Base-by-base conservation (phyloP, 2,888 invertebrate genomes). In the Leucophenga maculata region DNA sequence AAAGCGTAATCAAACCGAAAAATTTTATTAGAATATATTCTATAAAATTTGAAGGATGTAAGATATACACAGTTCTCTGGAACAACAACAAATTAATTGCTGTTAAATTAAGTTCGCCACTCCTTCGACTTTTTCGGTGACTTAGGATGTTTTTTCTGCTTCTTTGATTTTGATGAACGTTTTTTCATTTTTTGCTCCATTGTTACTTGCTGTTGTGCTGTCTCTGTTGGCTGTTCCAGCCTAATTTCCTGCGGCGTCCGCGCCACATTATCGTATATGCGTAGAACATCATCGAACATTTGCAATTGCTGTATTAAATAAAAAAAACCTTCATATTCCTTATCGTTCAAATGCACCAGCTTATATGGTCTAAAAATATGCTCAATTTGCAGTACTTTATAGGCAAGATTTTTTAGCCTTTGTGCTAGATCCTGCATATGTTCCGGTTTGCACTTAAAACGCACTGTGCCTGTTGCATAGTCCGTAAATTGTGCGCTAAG, bases 181-280 rank as follows among this genome's bases (percentile, higher is more conserved):
- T n/a, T n/a, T n/a, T n/a, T n/a, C n/a, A n/a, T 14, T 57, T 1
- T 57, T n/a, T 14, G n/a, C n/a, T 13, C 2, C 57, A 18, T 22
- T 57, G 26, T 50, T 20, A 4, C 26, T 26, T 26, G 26, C 26
- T 26, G 26, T 26, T 39, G 3, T 8, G 8, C 1, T 11, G 3
- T 39, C 8, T 75, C 68, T 62, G 16, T 50, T 55, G 32, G 59
- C 59, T 74, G 69, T 65, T 72, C 71, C 71, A 69, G 6, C 11
- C 1, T 11, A 39, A 39, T 39, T 39, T 39, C 39, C 8, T 39
- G 9, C 11, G 3, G 39, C 39, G 54, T 14, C 6, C 46, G 22
- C n/a, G 44, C 32, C 46, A 85, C 78, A 81, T 85, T 86, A 74
- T 84, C 86, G 69, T 78, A 82, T 62, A 82, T 70, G n/a, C 75